phyloP scores from a whole-genome alignment of 2,888 invertebrate genomes.

The Rhogogaster chlorosoma region DNA sequence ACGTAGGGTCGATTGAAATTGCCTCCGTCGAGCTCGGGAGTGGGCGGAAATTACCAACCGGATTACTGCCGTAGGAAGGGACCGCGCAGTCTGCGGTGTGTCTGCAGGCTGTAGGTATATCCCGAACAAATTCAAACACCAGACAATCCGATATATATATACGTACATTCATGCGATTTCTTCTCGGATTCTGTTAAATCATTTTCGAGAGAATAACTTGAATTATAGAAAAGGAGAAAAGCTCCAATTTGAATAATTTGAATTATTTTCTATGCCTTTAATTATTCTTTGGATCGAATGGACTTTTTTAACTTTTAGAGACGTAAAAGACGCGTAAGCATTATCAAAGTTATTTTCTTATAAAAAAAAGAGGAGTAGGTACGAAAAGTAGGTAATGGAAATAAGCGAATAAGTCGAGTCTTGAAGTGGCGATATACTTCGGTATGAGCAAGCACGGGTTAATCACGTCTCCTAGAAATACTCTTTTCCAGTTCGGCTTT shows the following conservation, averaged over 20 bases:
- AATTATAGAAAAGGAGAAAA: neutral
- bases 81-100: conserved; percentile 38
- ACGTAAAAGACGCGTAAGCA: no score
- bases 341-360: neutral
- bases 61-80: conserved; percentile 22
- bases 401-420: neutral
- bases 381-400: neutral
- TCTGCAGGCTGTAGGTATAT: conserved; percentile 13
- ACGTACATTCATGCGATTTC: neutral
- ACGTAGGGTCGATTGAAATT: conserved; percentile 48
- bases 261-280: neutral
- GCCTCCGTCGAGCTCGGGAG: conserved; percentile 26
- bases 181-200: no score
- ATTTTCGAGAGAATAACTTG: no score
- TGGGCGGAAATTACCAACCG: conserved; percentile 45
- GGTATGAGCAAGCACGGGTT: neutral
- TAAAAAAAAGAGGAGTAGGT: no score
- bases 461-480: conserved; percentile 14
- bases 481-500: conserved; percentile 33
- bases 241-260: neutral
- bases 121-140: neutral
- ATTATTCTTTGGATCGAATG: neutral
- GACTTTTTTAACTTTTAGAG: neutral
- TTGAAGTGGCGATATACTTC: neutral
- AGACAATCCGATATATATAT: neutral